These are phyloP conservation scores for Andrena camellia DNA, from an alignment of 2,888 invertebrate genomes.

Conservation along the genomic window DNA sequence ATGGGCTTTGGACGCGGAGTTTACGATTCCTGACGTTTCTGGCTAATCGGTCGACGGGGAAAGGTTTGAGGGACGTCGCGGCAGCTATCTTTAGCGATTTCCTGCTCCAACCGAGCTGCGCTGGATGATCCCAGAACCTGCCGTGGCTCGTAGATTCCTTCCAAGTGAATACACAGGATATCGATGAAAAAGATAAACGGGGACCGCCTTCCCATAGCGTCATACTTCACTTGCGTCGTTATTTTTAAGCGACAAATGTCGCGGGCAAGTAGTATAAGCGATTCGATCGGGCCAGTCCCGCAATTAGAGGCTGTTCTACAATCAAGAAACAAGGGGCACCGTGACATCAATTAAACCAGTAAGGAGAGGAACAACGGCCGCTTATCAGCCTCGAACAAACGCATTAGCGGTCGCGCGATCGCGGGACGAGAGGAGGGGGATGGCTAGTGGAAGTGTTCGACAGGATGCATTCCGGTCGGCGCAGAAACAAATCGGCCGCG, in stretches of 20 bases:
- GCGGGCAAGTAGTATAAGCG: background rate
- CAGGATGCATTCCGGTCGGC: conserved; percentile 5
- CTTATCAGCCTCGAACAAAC: conserved; percentile 19
- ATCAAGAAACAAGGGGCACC: conserved; percentile 9
- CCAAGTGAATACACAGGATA: no score
- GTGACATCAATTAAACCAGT: conserved; percentile 15
- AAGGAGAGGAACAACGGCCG: conserved; percentile 23
- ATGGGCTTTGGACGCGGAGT: background rate
- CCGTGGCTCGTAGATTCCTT: background rate
- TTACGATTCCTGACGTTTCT: conserved; percentile 8
- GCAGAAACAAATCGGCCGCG: conserved; percentile 13
- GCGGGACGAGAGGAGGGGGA: background rate
- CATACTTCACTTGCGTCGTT: no score
- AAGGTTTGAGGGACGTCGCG: background rate
- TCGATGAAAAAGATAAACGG: no score
- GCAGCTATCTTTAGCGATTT: conserved; percentile 22
- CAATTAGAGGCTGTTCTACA: conserved; percentile 6
- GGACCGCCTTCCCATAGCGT: no score
- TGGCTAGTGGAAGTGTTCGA: conserved; percentile 9
- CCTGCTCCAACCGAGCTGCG: background rate
- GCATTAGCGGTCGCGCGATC: conserved; percentile 8
- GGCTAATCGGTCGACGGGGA: background rate
- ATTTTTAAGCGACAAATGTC: background rate
- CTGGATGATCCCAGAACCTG: background rate
- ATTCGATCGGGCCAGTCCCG: background rate